A percentile compares a stretch with the other conserved stretches of the same genome.
phyloP scores from a whole-genome alignment of 2,113 vertebrate species.

The Oryzias javanicus region DNA sequence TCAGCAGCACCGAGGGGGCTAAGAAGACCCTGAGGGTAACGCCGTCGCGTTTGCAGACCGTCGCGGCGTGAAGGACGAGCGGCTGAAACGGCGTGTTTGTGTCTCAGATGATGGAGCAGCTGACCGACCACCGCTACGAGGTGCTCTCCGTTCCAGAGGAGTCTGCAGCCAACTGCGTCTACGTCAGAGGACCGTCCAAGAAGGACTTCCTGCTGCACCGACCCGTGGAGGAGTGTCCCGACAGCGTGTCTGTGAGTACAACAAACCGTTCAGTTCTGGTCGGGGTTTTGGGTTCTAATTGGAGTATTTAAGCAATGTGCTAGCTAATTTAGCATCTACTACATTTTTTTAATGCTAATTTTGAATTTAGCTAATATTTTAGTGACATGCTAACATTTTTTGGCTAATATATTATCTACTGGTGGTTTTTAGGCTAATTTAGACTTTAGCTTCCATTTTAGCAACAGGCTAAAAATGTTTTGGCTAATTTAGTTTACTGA shows the following conservation, averaged over 20 bases:
- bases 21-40: conserved; percentile 84
- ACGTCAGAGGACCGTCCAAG: conserved; percentile 79
- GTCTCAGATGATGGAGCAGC: conserved; percentile 86
- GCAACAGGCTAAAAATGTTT: no score
- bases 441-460: no score
- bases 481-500: no score
- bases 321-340: no score
- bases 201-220: conserved; percentile 83
- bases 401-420: no score
- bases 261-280: no score
- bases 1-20: conserved; percentile 82
- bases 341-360: no score
- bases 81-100: conserved; percentile 21
- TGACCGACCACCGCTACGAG: conserved; percentile 89
- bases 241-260: conserved; percentile 78
- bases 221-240: conserved; percentile 82
- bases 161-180: conserved; percentile 85
- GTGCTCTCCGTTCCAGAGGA: conserved; percentile 86
- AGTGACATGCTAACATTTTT: no score
- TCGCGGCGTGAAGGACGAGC: neutral
- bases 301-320: no score
- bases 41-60: neutral
- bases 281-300: no score
- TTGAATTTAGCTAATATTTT: no score
- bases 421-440: no score